Base-by-base conservation (phyloP, 37 sponge, comb jelly and placozoan species). In the Halichondria panicea region DNA sequence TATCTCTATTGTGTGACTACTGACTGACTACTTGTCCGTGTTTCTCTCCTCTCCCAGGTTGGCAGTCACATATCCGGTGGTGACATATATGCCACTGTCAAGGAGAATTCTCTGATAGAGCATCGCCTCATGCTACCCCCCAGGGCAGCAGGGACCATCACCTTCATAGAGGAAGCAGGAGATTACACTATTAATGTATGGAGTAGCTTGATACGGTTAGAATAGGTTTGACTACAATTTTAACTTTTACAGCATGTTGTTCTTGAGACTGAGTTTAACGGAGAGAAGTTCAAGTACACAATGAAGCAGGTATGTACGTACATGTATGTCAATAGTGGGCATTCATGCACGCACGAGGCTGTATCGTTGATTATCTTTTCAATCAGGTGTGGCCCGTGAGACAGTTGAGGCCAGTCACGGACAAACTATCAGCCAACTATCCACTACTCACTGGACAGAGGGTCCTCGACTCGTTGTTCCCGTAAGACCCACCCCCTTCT, bases 401-500 rank as follows among this genome's bases (percentile, higher is more conserved):
- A 56, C 93, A 95, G 91, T 66, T 92, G 70, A 46, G 99, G 15
- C 99, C 99, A 2, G 88, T 87, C 12, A 70, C 80, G 1, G 99
- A 98, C 24, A 98, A 98, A 79, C 81, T 98, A 30, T 91, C 99
- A 24, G 99, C 95, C 34, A 95, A 98, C 83, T 76, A 88, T 58
- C 99, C 99, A 19, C 91, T 98, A 0, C 91, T 98, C 33, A 98
- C 99, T 24, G 99, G 99, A 58, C 99, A 98, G 62, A 67, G 99
- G 31, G 99, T 98, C 19, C 84, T 98, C 65, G 99, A 98, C 82
- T 84, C 95, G 33, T 84, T 98, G n/a, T 98, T 98, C 89, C 99
- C 99, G 96, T 97, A 52, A 76, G 94, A 52, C n/a, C 43, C 40
- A n/a, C n/a, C n/a, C n/a, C n/a, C n/a, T n/a, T n/a, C n/a, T n/a